Percentiles rank a stretch among this genome's conserved stretches.
These are phyloP conservation scores for Desoria tigrina DNA, from an alignment of 2,888 invertebrate species.

Conservation along the genomic window DNA sequence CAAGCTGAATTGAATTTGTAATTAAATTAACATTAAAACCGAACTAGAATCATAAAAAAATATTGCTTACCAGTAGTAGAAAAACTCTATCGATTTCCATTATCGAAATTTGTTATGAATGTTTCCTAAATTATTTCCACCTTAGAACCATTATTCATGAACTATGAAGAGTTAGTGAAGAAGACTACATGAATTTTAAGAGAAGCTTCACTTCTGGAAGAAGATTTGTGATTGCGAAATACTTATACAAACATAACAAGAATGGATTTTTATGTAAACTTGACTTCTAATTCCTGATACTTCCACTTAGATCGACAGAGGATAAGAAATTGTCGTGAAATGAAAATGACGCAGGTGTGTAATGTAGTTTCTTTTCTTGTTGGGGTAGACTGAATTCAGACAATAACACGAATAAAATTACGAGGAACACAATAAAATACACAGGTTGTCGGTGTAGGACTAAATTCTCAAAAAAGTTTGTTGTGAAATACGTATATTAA, in stretches of 20 bases:
- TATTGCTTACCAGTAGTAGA: too few relatives aligned
- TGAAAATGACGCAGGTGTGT: neutral
- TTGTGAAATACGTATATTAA: neutral
- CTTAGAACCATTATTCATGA: too few relatives aligned
- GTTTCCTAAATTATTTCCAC: too few relatives aligned
- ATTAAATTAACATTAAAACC: too few relatives aligned
- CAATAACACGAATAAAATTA: conserved; percentile 1
- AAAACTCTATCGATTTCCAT: too few relatives aligned
- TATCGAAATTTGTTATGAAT: too few relatives aligned
- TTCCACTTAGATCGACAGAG: conserved; percentile 2
- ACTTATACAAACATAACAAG: too few relatives aligned
- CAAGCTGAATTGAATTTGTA: too few relatives aligned
- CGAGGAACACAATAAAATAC: neutral
- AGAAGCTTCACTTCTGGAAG: too few relatives aligned
- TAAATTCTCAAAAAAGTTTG: neutral
- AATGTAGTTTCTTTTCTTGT: conserved; percentile 7
- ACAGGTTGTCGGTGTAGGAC: conserved; percentile 1
- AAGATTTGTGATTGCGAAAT: neutral
- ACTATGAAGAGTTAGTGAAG: too few relatives aligned
- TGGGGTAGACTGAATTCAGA: conserved; percentile 7
- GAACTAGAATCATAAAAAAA: too few relatives aligned
- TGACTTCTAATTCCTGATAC: neutral
- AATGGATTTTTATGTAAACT: conserved; percentile 1
- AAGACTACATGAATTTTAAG: too few relatives aligned
- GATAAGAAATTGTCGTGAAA: neutral